Evolutionary conservation across 2,888 invertebrate species (phyloP).

Genomic region (Microplitis manilae): DNA sequence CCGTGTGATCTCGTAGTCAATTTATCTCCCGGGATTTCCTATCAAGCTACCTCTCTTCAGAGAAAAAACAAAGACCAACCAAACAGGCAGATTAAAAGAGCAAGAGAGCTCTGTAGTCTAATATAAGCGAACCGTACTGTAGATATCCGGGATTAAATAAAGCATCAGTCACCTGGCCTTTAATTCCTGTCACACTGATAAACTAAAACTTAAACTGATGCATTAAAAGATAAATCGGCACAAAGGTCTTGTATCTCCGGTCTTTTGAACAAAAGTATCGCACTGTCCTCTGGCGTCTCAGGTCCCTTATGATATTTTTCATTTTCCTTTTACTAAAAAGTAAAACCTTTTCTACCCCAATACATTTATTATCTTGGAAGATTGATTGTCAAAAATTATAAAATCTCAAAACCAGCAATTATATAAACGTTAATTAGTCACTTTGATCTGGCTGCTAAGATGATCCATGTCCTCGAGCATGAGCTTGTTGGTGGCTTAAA

Average conservation of each 20-base stretch:
- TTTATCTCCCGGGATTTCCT: constrained; percentile 20
- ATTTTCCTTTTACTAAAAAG: too few relatives aligned
- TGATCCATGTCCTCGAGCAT: constrained; percentile 1
- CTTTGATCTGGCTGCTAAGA: constrained; percentile 17
- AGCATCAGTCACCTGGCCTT: constrained; percentile 22
- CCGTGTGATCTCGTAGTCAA: constrained; percentile 20
- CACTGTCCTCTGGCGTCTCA: neutral
- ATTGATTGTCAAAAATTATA: neutral
- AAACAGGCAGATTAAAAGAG: neutral
- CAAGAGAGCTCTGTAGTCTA: constrained; percentile 7
- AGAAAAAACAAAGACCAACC: neutral
- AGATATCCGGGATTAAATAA: constrained; percentile 17
- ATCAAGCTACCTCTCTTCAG: constrained; percentile 16
- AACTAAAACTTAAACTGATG: constrained; percentile 17
- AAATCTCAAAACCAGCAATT: neutral
- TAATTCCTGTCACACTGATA: constrained; percentile 20
- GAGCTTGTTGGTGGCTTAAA: neutral
- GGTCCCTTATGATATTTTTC: too few relatives aligned
- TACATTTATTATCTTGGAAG: neutral
- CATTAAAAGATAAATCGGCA: constrained; percentile 20
- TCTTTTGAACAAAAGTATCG: neutral
- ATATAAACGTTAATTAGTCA: neutral
- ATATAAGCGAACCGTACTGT: constrained; percentile 16
- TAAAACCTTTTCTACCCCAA: neutral
- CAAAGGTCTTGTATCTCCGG: constrained; percentile 3